Evolutionary conservation across 2,113 vertebrate genomes (phyloP).

Genomic region (Cephalophus harveyi): DNA sequence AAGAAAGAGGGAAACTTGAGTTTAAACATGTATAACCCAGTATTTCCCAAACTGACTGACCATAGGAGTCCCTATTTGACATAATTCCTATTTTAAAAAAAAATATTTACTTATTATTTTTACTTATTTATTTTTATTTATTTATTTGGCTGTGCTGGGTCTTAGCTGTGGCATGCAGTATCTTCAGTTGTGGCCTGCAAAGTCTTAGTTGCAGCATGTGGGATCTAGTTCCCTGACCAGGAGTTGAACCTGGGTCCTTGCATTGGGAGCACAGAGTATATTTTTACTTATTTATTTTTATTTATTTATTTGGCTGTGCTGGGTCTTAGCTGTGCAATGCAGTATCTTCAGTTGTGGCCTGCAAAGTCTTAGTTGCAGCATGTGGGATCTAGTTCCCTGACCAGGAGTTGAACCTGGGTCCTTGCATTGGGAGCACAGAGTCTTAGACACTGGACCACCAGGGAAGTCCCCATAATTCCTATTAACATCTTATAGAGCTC

Average conservation of each 20-base stretch:
- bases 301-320: not conserved
- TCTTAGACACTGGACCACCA: not conserved
- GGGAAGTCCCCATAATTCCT: not conserved
- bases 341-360: not conserved
- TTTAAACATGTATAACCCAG: not conserved
- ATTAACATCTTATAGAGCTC: not conserved
- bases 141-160: not conserved
- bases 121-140: not conserved
- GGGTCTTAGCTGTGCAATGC: not conserved
- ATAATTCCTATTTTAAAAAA: not conserved
- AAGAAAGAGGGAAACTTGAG: not conserved
- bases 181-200: not conserved
- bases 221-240: not conserved
- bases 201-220: not conserved
- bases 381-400: not conserved
- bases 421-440: not conserved
- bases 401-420: not conserved
- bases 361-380: not conserved
- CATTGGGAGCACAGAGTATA: not conserved
- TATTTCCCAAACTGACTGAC: not conserved
- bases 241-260: not conserved
- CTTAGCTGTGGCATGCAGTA: not conserved
- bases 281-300: not conserved
- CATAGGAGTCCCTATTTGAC: not conserved
- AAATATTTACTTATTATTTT: not conserved